Conservation (phyloP, 2,797 vertebrate genomes). For the Anableps anableps region DNA sequence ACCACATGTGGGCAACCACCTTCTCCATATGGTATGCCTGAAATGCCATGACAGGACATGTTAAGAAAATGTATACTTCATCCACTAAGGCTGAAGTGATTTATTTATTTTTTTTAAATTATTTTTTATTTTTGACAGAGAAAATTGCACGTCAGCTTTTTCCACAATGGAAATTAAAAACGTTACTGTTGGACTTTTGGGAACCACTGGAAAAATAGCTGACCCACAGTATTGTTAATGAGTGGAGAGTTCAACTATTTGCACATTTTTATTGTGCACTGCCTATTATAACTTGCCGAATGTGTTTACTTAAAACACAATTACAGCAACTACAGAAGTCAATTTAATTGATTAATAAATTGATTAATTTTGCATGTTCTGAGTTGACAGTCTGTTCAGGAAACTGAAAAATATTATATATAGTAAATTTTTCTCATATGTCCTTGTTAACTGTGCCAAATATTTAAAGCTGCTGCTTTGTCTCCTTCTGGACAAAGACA, state of each 20-base stretch:
- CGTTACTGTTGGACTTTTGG: no score
- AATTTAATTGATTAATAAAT: background rate
- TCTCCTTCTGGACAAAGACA: conserved; percentile 5
- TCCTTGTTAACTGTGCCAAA: background rate
- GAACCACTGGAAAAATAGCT: no score
- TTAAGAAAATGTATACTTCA: no score
- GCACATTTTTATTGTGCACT: background rate
- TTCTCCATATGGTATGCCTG: background rate
- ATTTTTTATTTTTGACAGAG: no score
- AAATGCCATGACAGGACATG: background rate
- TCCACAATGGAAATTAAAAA: background rate
- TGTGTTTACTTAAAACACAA: background rate
- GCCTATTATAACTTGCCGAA: background rate
- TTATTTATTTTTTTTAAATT: no score
- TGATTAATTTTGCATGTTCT: background rate
- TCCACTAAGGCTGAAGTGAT: no score
- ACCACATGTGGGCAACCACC: background rate
- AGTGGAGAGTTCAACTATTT: background rate
- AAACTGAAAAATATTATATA: background rate
- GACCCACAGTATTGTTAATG: background rate
- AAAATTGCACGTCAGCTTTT: background rate
- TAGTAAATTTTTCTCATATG: background rate
- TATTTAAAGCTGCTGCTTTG: background rate
- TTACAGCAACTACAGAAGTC: background rate
- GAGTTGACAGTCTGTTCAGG: background rate